Conservation (phyloP, 2,797 vertebrate species). For the Platalea minor region DNA sequence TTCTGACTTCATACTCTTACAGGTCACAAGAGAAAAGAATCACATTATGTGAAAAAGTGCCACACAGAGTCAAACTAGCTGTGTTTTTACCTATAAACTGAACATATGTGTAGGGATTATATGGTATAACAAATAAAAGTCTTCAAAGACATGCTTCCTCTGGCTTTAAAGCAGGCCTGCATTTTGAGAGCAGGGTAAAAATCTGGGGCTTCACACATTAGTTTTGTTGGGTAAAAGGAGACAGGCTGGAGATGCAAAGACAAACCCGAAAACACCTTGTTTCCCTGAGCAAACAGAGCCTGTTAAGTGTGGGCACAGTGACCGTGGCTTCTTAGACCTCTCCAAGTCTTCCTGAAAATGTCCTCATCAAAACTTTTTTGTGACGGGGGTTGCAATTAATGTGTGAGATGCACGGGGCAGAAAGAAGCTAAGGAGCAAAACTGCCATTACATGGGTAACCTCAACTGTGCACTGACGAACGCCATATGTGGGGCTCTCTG, state of each 20-base stretch:
- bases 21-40: not conserved
- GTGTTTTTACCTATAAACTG: not conserved
- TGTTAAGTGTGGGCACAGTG: not conserved
- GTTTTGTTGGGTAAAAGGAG: not conserved
- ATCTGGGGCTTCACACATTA: not conserved
- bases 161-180: not conserved
- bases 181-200: not conserved
- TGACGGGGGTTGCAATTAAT: rapidly evolving
- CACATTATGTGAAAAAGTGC: not conserved
- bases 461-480: not conserved
- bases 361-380: not conserved
- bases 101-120: not conserved
- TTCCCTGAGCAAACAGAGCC: not conserved
- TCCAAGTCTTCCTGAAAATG: not conserved
- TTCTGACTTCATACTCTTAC: not conserved
- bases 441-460: not conserved
- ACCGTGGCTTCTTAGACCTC: not conserved
- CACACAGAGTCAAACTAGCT: not conserved
- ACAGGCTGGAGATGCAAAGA: not conserved
- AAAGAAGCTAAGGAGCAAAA: not conserved
- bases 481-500: not conserved
- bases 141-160: not conserved
- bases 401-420: not conserved
- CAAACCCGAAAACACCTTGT: rapidly evolving
- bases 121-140: not conserved